Conservation (phyloP, 2,113 vertebrate genomes). For the Grus americana region DNA sequence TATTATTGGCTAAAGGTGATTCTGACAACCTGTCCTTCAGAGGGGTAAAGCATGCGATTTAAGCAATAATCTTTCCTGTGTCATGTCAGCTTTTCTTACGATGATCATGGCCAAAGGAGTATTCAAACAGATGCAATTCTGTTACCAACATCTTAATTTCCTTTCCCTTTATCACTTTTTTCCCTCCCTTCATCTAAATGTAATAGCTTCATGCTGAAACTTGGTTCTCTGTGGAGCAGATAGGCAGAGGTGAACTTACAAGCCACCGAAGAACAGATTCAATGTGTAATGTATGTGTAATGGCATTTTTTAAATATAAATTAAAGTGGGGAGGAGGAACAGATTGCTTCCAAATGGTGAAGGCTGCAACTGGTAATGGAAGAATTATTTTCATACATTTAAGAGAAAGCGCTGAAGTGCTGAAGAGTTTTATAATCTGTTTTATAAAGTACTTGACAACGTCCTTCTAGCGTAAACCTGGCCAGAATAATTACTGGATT, state of each 20-base stretch:
- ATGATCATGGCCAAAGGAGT: background rate
- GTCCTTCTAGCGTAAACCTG: conserved; percentile 18
- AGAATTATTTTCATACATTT: conserved; percentile 28
- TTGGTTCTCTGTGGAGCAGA: background rate
- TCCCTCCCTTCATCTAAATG: background rate
- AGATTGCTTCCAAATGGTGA: conserved; percentile 22
- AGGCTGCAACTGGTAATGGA: conserved; percentile 17
- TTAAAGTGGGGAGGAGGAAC: background rate
- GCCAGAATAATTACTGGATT: conserved; percentile 22
- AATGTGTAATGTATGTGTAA: background rate
- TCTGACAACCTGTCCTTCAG: background rate
- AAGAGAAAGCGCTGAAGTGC: conserved; percentile 14
- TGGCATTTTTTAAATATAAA: background rate
- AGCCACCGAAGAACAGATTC: background rate
- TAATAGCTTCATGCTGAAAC: background rate
- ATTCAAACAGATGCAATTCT: background rate
- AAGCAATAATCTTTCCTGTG: background rate
- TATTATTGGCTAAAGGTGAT: background rate
- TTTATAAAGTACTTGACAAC: conserved; percentile 31
- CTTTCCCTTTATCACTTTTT: background rate
- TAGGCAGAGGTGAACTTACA: background rate
- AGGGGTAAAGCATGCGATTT: background rate
- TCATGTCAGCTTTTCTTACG: background rate
- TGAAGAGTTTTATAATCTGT: conserved; percentile 47
- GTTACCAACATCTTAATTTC: background rate